Evolutionary conservation across 2,797 vertebrate species (phyloP).

Genomic region (Ctenopoma kingsleyae): DNA sequence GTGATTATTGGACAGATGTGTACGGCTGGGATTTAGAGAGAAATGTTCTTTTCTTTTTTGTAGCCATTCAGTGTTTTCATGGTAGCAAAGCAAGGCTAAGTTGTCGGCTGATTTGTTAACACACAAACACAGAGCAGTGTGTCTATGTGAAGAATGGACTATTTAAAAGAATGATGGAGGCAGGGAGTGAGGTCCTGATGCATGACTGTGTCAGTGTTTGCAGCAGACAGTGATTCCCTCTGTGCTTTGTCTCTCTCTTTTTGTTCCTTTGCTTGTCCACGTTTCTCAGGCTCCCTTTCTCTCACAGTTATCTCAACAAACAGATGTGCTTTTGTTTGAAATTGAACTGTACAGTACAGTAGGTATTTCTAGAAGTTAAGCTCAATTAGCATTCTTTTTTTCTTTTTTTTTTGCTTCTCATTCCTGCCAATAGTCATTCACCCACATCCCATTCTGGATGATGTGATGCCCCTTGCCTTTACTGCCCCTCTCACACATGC

Average conservation of each 20-base stretch:
- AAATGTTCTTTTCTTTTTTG: conserved; percentile 58
- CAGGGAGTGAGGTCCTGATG: conserved; percentile 73
- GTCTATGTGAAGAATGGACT: conserved; percentile 69
- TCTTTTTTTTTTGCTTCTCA: conserved; percentile 10
- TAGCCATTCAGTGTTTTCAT: conserved; percentile 42
- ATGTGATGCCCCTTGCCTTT: conserved; percentile 14
- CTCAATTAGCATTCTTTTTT: conserved; percentile 52
- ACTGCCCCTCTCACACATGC: not conserved
- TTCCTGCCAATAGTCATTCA: conserved; percentile 27
- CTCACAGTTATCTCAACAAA: conserved; percentile 60
- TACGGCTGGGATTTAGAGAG: conserved; percentile 45
- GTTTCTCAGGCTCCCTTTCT: conserved; percentile 42
- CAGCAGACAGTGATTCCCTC: conserved; percentile 75
- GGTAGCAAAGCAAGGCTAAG: conserved; percentile 33
- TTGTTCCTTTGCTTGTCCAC: conserved; percentile 55
- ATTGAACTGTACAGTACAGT: conserved; percentile 64
- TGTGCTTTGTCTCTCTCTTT: conserved; percentile 76
- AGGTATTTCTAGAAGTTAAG: conserved; percentile 39
- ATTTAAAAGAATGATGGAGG: conserved; percentile 70
- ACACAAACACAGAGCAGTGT: conserved; percentile 63
- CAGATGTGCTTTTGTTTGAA: conserved; percentile 76
- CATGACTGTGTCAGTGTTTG: conserved; percentile 85
- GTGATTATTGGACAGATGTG: conserved; percentile 26
- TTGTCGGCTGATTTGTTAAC: conserved; percentile 46
- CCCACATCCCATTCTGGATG: conserved; percentile 19